Percentiles rank a stretch among this genome's conserved stretches.
Evolutionary conservation across 2,888 invertebrate genomes (phyloP).

Genomic region (Bugula neritina): DNA sequence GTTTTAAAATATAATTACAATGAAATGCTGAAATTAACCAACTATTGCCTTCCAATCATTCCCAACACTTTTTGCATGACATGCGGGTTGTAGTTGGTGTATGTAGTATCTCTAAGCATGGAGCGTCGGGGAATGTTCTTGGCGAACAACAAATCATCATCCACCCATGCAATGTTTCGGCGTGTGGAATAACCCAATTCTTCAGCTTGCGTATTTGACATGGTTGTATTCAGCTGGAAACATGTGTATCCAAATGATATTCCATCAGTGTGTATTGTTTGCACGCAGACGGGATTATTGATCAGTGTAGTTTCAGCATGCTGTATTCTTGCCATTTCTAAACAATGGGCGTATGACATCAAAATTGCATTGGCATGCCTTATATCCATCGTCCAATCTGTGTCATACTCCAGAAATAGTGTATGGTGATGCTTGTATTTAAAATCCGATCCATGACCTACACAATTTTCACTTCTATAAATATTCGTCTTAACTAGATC

Average conservation of each 20-base stretch:
- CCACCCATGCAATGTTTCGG: conserved; percentile 74
- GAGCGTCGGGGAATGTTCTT: conserved; percentile 63
- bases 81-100: conserved; percentile 69
- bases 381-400: conserved; percentile 35
- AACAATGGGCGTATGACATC: conserved; percentile 68
- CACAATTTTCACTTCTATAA: background rate
- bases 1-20: background rate
- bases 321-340: conserved; percentile 69
- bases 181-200: conserved; percentile 34
- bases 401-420: conserved; percentile 35
- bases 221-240: conserved; percentile 68
- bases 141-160: conserved; percentile 38
- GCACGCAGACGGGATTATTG: conserved; percentile 68
- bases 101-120: conserved; percentile 64
- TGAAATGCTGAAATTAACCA: background rate
- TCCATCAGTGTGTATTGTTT: conserved; percentile 76
- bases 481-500: conserved; percentile 55
- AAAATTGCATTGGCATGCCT: conserved; percentile 39
- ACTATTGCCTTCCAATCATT: conserved; percentile 59
- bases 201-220: conserved; percentile 55
- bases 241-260: conserved; percentile 72
- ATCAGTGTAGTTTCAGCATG: conserved; percentile 56
- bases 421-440: conserved; percentile 35
- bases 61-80: conserved; percentile 72
- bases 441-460: background rate